Percentiles rank a stretch among this genome's conserved stretches.
Evolutionary conservation across 2,113 vertebrate genomes (phyloP).

Genomic region (Syrrhaptes paradoxus): DNA sequence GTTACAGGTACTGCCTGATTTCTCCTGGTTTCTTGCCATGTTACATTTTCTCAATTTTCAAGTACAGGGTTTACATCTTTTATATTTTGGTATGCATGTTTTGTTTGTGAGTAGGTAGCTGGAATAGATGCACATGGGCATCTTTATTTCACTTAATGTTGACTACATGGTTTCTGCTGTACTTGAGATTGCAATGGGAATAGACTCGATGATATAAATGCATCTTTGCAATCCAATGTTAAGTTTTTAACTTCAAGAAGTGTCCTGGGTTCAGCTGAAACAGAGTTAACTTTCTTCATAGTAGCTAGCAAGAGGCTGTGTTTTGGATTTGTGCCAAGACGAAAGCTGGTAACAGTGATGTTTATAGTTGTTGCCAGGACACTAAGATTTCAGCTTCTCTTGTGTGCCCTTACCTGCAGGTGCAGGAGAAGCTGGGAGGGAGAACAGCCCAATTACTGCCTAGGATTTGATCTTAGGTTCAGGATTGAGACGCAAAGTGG

Average conservation of each 20-base stretch:
- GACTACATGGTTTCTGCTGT: accelerated
- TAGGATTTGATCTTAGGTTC: too few species aligned
- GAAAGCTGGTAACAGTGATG: too few species aligned
- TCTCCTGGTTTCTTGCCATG: neutral
- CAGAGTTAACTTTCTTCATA: too few species aligned
- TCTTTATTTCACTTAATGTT: neutral
- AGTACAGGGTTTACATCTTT: neutral
- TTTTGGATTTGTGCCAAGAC: too few species aligned
- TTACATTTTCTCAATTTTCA: neutral
- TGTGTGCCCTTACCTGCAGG: too few species aligned
- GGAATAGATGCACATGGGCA: neutral
- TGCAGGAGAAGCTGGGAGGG: too few species aligned
- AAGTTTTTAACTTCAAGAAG: neutral
- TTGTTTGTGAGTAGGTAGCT: neutral
- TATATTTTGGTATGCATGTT: neutral
- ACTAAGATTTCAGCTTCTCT: too few species aligned
- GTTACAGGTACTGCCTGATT: neutral
- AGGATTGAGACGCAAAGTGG: too few species aligned
- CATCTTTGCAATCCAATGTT: neutral
- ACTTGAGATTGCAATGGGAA: neutral
- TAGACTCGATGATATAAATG: accelerated
- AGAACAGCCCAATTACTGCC: too few species aligned
- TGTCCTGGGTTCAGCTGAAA: too few species aligned
- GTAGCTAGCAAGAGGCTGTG: too few species aligned
- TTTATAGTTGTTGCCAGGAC: too few species aligned